Base-by-base conservation (phyloP, 2,888 invertebrate genomes). In the Oligia latruncula region DNA sequence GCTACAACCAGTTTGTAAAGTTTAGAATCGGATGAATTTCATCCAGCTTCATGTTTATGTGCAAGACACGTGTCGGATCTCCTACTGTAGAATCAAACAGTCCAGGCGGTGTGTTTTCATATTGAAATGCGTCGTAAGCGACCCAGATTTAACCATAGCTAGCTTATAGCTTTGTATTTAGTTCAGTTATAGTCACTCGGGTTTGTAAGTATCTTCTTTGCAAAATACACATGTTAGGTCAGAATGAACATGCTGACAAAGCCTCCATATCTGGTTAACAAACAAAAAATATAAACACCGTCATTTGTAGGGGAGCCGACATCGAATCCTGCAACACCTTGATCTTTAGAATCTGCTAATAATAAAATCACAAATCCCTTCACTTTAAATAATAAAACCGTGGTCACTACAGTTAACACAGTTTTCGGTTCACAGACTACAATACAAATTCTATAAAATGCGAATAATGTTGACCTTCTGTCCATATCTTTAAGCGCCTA, bases 111-210 rank as follows among this genome's bases (percentile, higher is more conserved):
- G 66, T 77, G 75, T 81, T 82, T 84, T 83, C 76, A 87, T 74
- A 77, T 73, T 78, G 77, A 85, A 86, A 87, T 84, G 74, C 76
- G 87, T 77, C 76, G 85, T 82, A 52, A 82, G 78, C 79, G 88
- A 89, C 89, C 88, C 58, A 89, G 83, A 82, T 89, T 78, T 70
- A 75, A 23, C 74, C 71, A 79, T 74, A 82, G 83, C 62, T 87
- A 80, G 70, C 60, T 67, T 77, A 79, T 70, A 80, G 77, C 40
- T 81, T 84, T 84, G 84, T 81, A 71, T 77, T 78, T 74, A 74
- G 74, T 78, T 77, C 71, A 67, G 66, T 64, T 70, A 62, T 66
- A 81, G 65, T 62, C 49, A 85, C 29, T 65, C 46, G 8, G 13
- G 46, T 1, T 46, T 76, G 65, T 52, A 71, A 71, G 35, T 8